These are phyloP conservation scores for Nesidiocoris tenuis DNA, from an alignment of 2,888 invertebrate genomes.

Conservation along the genomic window DNA sequence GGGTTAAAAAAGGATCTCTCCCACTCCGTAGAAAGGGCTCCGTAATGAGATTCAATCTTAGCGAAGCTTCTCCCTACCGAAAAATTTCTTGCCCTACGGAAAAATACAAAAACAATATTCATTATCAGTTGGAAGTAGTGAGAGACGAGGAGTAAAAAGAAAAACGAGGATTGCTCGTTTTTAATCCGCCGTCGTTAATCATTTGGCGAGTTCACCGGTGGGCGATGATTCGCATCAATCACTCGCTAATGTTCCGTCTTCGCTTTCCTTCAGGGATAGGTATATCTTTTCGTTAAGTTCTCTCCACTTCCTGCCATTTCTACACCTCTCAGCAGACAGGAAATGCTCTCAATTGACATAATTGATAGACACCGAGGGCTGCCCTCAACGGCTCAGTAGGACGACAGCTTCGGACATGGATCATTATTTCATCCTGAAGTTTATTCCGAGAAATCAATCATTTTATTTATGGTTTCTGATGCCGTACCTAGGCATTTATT, in stretches of 20 bases:
- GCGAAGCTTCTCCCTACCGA: background rate
- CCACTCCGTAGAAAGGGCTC: background rate
- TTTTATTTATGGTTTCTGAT: too few species aligned
- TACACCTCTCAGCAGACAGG: background rate
- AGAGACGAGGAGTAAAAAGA: background rate
- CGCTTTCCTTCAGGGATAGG: background rate
- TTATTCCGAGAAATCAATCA: too few species aligned
- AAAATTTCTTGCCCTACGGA: background rate
- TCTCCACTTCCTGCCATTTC: background rate
- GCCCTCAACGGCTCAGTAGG: background rate
- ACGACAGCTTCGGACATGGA: too few species aligned
- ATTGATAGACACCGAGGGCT: slow-evolving; percentile 15
- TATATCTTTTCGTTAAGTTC: too few species aligned
- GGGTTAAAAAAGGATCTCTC: background rate
- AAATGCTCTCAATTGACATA: slow-evolving; percentile 11
- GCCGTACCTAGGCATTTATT: too few species aligned
- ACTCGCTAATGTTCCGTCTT: slow-evolving; percentile 22
- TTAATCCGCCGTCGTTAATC: slow-evolving; percentile 22
- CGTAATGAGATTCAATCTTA: slow-evolving; percentile 8
- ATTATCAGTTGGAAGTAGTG: slow-evolving; percentile 4
- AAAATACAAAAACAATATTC: slow-evolving; percentile 4
- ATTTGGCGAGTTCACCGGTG: background rate
- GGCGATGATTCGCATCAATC: background rate
- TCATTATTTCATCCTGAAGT: too few species aligned
- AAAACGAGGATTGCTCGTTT: slow-evolving; percentile 24